Evolutionary conservation across 2,797 vertebrate genomes (phyloP), one percentile per base, ranked within the genome.

Genomic region (Sebastes oblongus): DNA sequence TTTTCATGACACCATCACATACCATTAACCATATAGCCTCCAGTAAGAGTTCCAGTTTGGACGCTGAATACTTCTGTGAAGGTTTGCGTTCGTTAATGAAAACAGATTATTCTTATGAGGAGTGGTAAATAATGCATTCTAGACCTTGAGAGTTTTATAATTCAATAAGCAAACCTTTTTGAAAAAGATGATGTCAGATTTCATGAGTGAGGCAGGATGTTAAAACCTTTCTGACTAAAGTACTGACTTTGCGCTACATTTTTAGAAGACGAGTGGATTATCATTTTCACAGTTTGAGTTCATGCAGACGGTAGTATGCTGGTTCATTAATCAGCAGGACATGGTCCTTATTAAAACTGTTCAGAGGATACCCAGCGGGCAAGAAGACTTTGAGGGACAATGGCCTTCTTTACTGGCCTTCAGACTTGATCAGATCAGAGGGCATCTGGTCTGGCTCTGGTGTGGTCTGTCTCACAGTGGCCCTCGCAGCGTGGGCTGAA

Each of bases 401-500:
- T 42, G 77, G 75, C 10, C 14, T 36, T 34, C 72, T 85, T 77
- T 71, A 52, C 52, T 39, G 68, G 83, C 69, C 30, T 42, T 24
- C 71, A 87, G 66, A 71, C 22, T 18, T 72, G 64, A 91, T 77
- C 73, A 61, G 68, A 78, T 86, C 68, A 78, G 69, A 54, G 22
- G 64, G 32, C 71, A 75, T 52, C 46, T 52, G 46, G 46, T 52
- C 18, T 50, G 46, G 46, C 46, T 86, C 79, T 86, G 56, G 6
- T 78, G 32, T 58, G 50, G 59, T 66, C 62, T 42, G 70, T 76
- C 30, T 34, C 72, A 60, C 20, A 32, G 59, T 29, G 42, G 52
- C 20, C 13, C 13, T 68, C 6, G 3, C 5, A 10, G 25, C 2
- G 6, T 25, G n/a, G 80, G 24, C 46, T 65, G 6, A 62, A 55